Conservation (phyloP, 2,797 vertebrate species). For the Rachycentron canadum region DNA sequence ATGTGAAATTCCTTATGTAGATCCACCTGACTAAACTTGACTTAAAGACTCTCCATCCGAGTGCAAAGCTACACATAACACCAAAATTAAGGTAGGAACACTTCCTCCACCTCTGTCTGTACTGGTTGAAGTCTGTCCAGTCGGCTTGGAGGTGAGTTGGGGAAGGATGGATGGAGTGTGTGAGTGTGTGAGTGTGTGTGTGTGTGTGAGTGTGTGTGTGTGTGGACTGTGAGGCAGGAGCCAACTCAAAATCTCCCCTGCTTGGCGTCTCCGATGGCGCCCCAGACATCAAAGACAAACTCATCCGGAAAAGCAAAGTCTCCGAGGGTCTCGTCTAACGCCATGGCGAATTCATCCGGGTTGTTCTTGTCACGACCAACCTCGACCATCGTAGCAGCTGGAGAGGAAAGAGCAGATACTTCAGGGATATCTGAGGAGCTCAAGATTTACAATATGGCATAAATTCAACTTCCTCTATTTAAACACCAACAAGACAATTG, state of each 20-base stretch:
- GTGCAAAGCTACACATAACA: constrained; percentile 31
- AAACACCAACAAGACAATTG: background rate
- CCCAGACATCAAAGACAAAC: constrained; percentile 98
- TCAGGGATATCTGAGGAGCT: background rate
- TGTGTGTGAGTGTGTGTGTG: constrained; percentile 20
- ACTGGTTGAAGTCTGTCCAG: constrained; percentile 58
- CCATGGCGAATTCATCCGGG: constrained; percentile 95
- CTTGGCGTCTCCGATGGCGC: constrained; percentile 94
- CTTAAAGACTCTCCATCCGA: constrained; percentile 1
- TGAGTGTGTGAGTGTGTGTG: background rate
- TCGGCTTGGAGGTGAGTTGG: constrained; percentile 36
- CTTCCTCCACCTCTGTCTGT: background rate
- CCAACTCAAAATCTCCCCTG: constrained; percentile 86
- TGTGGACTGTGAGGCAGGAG: background rate
- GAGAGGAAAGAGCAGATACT: background rate
- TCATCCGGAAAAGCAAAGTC: constrained; percentile 98
- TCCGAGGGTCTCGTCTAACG: constrained; percentile 92
- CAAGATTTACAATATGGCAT: background rate
- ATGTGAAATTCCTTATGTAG: constrained; percentile 4
- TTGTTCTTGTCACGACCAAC: constrained; percentile 95
- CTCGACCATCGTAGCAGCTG: constrained; percentile 98
- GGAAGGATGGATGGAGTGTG: background rate
- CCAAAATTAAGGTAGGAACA: constrained; percentile 13
- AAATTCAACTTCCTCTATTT: background rate
- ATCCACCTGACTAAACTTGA: background rate